These are phyloP conservation scores for Neostethus bicornis DNA, from an alignment of 2,797 vertebrate species.

Conservation along the genomic window DNA sequence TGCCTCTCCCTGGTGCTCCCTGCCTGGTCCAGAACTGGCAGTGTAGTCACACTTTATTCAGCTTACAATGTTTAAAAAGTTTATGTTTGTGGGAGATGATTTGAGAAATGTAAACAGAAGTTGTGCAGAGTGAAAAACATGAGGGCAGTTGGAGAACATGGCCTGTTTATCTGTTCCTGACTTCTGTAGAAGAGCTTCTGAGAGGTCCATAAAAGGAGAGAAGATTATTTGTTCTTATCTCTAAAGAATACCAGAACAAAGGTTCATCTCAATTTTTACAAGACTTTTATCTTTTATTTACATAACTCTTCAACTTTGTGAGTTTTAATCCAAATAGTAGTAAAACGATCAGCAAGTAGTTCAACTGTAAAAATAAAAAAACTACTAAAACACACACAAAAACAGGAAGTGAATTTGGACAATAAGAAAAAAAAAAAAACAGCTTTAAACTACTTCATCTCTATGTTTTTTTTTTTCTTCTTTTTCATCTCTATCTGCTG, in stretches of 20 bases:
- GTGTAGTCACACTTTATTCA: too few relatives aligned
- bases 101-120: constrained; percentile 38
- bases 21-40: too few relatives aligned
- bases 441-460: too few relatives aligned
- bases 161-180: constrained; percentile 4
- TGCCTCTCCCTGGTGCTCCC: too few relatives aligned
- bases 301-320: too few relatives aligned
- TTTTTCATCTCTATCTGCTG: too few relatives aligned
- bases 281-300: constrained; percentile 4
- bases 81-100: too few relatives aligned
- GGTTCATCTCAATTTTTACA: background rate
- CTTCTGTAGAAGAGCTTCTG: constrained; percentile 16
- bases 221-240: constrained; percentile 13
- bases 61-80: too few relatives aligned
- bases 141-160: constrained; percentile 4
- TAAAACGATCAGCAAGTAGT: background rate
- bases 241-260: constrained; percentile 2
- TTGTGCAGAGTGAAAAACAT: constrained; percentile 7
- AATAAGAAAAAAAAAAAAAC: too few relatives aligned
- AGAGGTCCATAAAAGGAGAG: constrained; percentile 58
- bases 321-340: background rate
- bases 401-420: too few relatives aligned
- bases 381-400: background rate
- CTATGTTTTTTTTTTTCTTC: too few relatives aligned
- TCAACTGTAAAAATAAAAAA: background rate